Evolutionary conservation across 2,797 vertebrate species (phyloP).

Genomic region (Thunnus albacares): DNA sequence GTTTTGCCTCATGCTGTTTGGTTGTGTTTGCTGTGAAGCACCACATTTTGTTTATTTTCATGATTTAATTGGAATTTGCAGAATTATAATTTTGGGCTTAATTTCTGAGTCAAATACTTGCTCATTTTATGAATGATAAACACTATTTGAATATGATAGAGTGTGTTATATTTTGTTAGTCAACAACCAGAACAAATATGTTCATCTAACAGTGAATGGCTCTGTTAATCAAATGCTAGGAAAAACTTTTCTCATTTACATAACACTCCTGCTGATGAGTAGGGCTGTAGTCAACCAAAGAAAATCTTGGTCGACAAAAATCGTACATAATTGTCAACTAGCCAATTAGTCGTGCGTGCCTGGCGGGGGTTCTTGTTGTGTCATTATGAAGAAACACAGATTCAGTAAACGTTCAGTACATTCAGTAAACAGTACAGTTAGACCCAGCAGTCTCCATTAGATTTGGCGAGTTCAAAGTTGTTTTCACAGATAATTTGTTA

Average conservation of each 20-base stretch:
- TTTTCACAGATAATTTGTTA: too few species aligned
- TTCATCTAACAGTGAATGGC: not conserved
- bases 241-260: not conserved
- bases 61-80: not conserved
- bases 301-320: too few species aligned
- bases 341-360: too few species aligned
- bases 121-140: not conserved
- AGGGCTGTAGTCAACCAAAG: too few species aligned
- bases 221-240: not conserved
- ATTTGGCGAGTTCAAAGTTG: too few species aligned
- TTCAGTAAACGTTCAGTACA: too few species aligned
- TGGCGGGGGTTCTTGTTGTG: too few species aligned
- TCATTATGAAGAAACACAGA: too few species aligned
- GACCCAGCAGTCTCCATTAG: too few species aligned
- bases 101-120: slow-evolving; percentile 8
- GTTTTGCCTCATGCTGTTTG: slow-evolving; percentile 49
- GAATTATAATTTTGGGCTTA: not conserved
- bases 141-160: not conserved
- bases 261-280: not conserved
- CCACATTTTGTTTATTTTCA: not conserved
- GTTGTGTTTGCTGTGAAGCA: slow-evolving; percentile 57
- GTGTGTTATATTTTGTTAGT: not conserved
- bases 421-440: too few species aligned
- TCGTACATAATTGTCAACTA: too few species aligned
- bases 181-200: not conserved